Evolutionary conservation across 2,113 vertebrate species (phyloP), one percentile per base, ranked within the genome.

Genomic region (Tretioscincus oriximinensis): DNA sequence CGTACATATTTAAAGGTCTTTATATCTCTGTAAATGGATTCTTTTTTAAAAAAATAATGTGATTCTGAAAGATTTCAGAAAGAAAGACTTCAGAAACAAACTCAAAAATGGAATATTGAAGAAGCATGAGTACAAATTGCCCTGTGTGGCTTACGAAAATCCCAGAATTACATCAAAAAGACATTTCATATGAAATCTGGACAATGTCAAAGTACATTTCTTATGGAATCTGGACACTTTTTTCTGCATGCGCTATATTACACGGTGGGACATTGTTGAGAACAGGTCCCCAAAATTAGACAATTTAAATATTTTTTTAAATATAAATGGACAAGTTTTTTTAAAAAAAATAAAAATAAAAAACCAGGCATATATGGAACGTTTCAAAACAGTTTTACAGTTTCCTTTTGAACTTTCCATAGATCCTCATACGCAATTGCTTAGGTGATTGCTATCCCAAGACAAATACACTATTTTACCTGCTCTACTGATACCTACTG

Each of bases 401-500:
- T 66, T 49, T 66, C 84, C 81, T 47, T 20, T 79, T 61, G 82
- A 82, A 80, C 73, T 73, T 47, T 74, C 76, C 88, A 77, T 64
- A 82, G 72, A 77, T 45, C 76, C 79, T 83, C 80, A 54, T 72
- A 73, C 78, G 84, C 45, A n/a, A 77, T 82, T 70, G 71, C 35
- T 79, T 21, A 51, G 18, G 65, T 85, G 86, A 31, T 65, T 28
- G 47, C 69, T 18, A 0, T 16, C 0, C 70, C 73, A 84, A 87
- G 47, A 84, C 73, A 51, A 83, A 83, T 81, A 82, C 85, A 84
- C 84, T 81, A 14, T 88, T 89, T 85, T 26, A 3, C 41, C 1
- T 22, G 74, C 84, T 91, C 79, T 29, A 78, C 1, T 78, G 75
- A n/a, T 88, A 85, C 81, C 92, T 84, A 18, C n/a, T 70, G 21